phyloP scores from a whole-genome alignment of 2,888 invertebrate species.

The Stramonita haemastoma region DNA sequence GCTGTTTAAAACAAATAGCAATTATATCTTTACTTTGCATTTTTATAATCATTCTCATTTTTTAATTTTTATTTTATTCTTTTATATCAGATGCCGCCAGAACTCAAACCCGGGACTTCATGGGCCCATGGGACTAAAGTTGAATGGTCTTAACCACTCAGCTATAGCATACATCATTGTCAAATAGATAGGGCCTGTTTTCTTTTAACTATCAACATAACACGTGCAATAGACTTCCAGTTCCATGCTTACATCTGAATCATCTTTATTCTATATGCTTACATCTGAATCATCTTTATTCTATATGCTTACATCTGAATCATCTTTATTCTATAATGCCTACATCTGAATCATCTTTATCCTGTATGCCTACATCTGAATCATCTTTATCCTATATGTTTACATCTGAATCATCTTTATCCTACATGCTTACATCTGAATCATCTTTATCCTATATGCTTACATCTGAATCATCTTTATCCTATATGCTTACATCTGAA shows the following conservation, averaged over 20 bases:
- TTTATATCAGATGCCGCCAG: too few species aligned
- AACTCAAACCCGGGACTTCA: too few species aligned
- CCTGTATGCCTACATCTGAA: constrained; percentile 52
- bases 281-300: constrained; percentile 54
- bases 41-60: too few species aligned
- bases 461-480: constrained; percentile 54
- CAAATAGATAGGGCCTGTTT: too few species aligned
- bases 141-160: too few species aligned
- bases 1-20: too few species aligned
- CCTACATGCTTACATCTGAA: constrained; percentile 52
- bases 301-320: constrained; percentile 53
- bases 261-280: constrained; percentile 45
- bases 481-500: constrained; percentile 53
- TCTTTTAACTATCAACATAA: too few species aligned
- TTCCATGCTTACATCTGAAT: constrained; percentile 50
- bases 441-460: constrained; percentile 49
- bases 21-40: too few species aligned
- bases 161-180: too few species aligned
- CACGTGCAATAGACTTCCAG: background rate
- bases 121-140: too few species aligned
- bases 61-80: too few species aligned
- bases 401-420: constrained; percentile 54
- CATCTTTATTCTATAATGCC: too few species aligned
- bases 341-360: constrained; percentile 54
- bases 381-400: constrained; percentile 49